Evolutionary conservation across 2,113 vertebrate species (phyloP), one percentile per base, ranked within the genome.

Genomic region (Ancistrus triradiatus): DNA sequence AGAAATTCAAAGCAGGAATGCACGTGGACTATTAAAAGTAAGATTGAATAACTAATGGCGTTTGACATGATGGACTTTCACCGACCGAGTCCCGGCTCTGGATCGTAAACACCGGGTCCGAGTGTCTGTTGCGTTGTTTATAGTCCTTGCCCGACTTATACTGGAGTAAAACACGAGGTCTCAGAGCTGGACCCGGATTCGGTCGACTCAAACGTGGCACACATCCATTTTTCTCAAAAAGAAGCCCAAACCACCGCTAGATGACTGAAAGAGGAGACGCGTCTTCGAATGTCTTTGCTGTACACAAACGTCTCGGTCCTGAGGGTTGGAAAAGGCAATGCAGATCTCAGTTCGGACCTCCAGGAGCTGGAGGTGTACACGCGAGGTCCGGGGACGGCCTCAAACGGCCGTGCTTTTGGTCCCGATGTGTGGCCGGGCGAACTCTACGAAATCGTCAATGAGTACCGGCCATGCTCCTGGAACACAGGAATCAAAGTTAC

Each of bases 371-470:
- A 74, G 70, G 67, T 72, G 63, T 66, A 40, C 14, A 15, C 52
- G 25, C 59, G 47, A 68, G 59, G 55, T 66, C n/a, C 49, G 85
- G 90, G 90, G 88, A 78, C 84, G 78, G 81, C 83, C 76, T 77
- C 77, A 87, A 62, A 87, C 84, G 55, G 84, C 80, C 63, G 89
- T 88, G 73, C 70, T 90, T 67, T 90, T 92, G 66, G 86, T 89
- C 65, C 91, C 89, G 49, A 97, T 87, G 69, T 92, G 89, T 1
- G 90, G 92, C 76, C 92, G 85, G 46, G 92, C 93, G 24, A 92
- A 97, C 74, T 95, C 93, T 75, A 95, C 91, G 81, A 96, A 97
- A 73, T 95, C 94, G 35, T 95, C 94, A 71, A 93, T 94, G 40
- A 97, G 92, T 67, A 95, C 94, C 13, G 93, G 94, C 93, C 95